Percentiles rank a stretch among this genome's conserved stretches.
Conservation (phyloP, 2,797 vertebrate genomes). For the Babyrousa celebensis region DNA sequence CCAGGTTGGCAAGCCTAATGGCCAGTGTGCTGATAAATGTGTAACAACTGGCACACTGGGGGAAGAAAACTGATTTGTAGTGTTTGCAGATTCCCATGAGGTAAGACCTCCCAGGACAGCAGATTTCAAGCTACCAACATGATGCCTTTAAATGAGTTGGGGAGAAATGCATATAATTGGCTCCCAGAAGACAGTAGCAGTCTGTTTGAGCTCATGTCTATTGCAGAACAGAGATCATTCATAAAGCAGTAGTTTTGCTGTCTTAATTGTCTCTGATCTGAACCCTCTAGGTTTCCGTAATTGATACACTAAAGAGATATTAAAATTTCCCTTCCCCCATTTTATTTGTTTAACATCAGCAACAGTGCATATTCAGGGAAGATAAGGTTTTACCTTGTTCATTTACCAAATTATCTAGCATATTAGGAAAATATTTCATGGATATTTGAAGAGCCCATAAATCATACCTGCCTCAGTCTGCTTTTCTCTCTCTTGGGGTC, state of each 20-base stretch:
- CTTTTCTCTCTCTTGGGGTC: background rate
- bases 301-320: background rate
- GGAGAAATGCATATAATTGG: background rate
- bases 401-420: background rate
- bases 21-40: background rate
- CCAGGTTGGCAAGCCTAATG: background rate
- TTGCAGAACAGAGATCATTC: too few relatives aligned
- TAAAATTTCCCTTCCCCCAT: background rate
- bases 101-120: background rate
- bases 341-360: constrained; percentile 7
- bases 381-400: background rate
- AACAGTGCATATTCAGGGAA: background rate
- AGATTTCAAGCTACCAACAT: background rate
- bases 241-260: background rate
- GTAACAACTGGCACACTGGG: background rate
- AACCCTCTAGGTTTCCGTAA: background rate
- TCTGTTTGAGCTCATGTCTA: background rate
- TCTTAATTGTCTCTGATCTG: background rate
- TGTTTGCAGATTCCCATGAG: background rate
- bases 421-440: background rate
- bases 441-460: background rate
- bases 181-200: background rate
- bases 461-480: background rate
- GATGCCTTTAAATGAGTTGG: background rate
- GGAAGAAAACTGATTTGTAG: background rate